Percentiles rank a stretch among this genome's conserved stretches.
These are phyloP conservation scores for Microchrysa polita DNA, from an alignment of 2,888 invertebrate species.

Conservation along the genomic window DNA sequence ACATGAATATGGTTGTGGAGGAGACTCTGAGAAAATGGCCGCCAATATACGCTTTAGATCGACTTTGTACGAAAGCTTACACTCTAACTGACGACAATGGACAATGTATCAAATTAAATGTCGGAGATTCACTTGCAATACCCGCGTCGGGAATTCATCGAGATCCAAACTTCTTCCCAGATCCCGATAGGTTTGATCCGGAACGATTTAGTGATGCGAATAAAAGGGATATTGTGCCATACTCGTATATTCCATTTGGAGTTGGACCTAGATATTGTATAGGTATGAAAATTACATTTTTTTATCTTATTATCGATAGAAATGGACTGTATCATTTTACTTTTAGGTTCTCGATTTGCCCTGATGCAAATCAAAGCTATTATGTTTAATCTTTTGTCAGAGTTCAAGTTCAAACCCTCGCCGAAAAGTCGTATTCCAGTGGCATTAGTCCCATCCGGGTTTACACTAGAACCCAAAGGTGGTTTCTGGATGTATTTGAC, in stretches of 20 bases:
- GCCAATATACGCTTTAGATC: conserved; percentile 64
- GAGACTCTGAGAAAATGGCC: conserved; percentile 68
- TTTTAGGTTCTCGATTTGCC: conserved; percentile 60
- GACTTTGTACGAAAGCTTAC: conserved; percentile 67
- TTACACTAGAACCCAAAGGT: not conserved
- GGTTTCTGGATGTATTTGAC: not conserved
- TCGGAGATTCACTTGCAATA: conserved; percentile 57
- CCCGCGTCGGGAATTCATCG: conserved; percentile 66
- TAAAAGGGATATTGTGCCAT: conserved; percentile 65
- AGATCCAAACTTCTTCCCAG: conserved; percentile 66
- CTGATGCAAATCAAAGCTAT: conserved; percentile 60
- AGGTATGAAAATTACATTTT: too few species aligned
- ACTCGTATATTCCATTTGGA: conserved; percentile 68
- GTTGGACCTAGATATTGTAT: conserved; percentile 70
- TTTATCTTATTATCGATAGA: too few species aligned
- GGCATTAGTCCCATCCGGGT: not conserved
- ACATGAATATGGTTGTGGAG: conserved; percentile 69
- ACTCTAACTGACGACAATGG: conserved; percentile 56
- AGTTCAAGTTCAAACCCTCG: conserved; percentile 56
- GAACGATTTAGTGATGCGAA: conserved; percentile 70
- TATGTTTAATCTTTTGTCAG: conserved; percentile 58
- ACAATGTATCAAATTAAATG: conserved; percentile 58
- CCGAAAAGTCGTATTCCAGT: conserved; percentile 57
- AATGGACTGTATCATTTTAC: too few species aligned
- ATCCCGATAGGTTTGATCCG: conserved; percentile 70